phyloP scores from a whole-genome alignment of 2,113 vertebrate species.

The Actenoides hombroni region DNA sequence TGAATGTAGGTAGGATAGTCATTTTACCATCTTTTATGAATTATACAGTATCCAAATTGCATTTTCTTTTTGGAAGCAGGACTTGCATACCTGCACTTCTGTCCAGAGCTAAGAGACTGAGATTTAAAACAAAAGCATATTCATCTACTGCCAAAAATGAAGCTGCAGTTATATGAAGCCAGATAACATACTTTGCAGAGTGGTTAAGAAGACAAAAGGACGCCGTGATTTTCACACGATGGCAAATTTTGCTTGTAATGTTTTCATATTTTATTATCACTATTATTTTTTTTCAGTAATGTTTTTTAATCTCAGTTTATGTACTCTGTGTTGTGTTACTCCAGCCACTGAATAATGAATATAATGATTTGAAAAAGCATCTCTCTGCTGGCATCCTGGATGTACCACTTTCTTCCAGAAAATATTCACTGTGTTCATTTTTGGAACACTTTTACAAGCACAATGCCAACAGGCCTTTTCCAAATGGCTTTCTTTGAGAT shows the following conservation, averaged over 20 bases:
- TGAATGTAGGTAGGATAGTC: neutral
- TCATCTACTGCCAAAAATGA: neutral
- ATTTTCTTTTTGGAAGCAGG: neutral
- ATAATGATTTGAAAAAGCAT: neutral
- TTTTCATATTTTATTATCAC: neutral
- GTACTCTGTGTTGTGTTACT: neutral
- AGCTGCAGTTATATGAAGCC: neutral
- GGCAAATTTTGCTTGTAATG: neutral
- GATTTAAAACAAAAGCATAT: neutral
- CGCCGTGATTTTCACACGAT: neutral
- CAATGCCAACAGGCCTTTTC: neutral
- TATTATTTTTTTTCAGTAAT: neutral
- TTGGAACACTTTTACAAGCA: constrained; percentile 13
- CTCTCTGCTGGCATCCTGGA: neutral
- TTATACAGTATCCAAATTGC: neutral
- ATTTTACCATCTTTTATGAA: neutral
- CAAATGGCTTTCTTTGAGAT: constrained; percentile 16
- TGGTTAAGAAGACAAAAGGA: neutral
- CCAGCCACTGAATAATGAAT: constrained; percentile 4
- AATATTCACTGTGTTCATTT: neutral
- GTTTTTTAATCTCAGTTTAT: neutral
- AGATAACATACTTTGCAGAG: neutral
- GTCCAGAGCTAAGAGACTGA: neutral
- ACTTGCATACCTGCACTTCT: neutral
- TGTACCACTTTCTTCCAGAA: neutral